A percentile compares a stretch with the other conserved stretches of the same genome.
Evolutionary conservation across 2,797 vertebrate species (phyloP).

Genomic region (Iguana delicatissima): DNA sequence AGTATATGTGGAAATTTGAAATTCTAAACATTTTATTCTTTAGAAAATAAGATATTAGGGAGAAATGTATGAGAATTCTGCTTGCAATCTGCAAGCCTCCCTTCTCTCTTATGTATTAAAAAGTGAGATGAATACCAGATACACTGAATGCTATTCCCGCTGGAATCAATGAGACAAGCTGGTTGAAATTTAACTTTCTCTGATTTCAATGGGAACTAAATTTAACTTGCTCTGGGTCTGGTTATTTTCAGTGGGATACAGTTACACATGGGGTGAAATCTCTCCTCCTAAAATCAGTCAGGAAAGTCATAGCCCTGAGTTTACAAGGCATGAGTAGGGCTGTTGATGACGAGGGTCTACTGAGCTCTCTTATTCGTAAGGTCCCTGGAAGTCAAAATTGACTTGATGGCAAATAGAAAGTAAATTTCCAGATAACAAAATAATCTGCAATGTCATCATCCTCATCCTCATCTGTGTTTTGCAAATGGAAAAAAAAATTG

Average conservation of each 20-base stretch:
- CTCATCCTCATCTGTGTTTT: background rate
- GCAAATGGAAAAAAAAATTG: background rate
- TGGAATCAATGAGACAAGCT: background rate
- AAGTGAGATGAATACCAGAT: background rate
- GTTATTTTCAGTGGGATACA: background rate
- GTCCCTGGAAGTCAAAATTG: too few relatives aligned
- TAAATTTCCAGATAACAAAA: background rate
- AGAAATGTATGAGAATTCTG: background rate
- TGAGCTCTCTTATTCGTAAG: too few relatives aligned
- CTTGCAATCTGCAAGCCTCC: background rate
- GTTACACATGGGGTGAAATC: background rate
- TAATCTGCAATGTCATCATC: background rate
- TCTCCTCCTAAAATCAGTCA: background rate
- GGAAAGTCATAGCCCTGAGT: background rate
- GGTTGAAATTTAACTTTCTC: background rate
- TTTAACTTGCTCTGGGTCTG: background rate
- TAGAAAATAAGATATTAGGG: background rate
- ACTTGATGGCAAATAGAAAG: too few relatives aligned
- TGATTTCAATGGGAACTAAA: background rate
- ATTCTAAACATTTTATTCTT: background rate
- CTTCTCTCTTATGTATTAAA: background rate
- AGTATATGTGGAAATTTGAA: background rate
- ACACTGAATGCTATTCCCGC: too few relatives aligned
- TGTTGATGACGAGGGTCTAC: too few relatives aligned
- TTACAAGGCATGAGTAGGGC: background rate